Evolutionary conservation across 2,888 invertebrate genomes (phyloP).

Genomic region (Chrysolina oricalcia): DNA sequence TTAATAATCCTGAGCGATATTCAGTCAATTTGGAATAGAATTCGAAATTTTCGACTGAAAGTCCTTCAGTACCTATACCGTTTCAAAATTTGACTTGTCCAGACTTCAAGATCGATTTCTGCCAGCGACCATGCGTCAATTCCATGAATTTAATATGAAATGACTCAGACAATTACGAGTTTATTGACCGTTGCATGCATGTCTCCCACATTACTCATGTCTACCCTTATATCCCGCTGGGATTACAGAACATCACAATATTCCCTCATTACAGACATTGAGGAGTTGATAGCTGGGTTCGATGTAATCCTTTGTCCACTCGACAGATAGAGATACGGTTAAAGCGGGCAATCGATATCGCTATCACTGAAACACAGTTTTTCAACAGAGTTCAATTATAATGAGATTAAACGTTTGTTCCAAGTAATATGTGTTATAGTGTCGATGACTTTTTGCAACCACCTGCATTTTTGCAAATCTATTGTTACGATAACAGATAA

Average conservation of each 20-base stretch:
- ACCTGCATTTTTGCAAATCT: background rate
- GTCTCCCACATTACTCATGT: background rate
- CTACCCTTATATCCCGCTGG: background rate
- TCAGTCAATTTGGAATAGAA: too few species aligned
- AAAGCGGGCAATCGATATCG: background rate
- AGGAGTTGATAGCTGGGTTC: background rate
- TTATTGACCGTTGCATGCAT: constrained; percentile 1
- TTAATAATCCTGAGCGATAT: too few species aligned
- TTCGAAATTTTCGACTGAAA: background rate
- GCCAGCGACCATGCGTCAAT: background rate
- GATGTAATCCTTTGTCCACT: background rate
- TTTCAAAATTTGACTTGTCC: background rate
- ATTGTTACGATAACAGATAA: too few species aligned
- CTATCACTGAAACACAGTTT: constrained; percentile 1
- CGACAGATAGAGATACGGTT: background rate
- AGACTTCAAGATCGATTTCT: background rate
- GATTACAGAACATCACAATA: constrained; percentile 11
- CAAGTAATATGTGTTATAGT: background rate
- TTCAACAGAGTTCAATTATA: background rate
- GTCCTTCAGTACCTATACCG: background rate
- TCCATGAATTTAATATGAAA: constrained; percentile 1
- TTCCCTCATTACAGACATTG: background rate
- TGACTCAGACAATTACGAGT: constrained; percentile 19
- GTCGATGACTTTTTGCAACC: background rate
- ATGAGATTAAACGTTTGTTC: constrained; percentile 1